Conservation (phyloP, 2,888 invertebrate genomes). For the Pyrocoelia pectoralis region DNA sequence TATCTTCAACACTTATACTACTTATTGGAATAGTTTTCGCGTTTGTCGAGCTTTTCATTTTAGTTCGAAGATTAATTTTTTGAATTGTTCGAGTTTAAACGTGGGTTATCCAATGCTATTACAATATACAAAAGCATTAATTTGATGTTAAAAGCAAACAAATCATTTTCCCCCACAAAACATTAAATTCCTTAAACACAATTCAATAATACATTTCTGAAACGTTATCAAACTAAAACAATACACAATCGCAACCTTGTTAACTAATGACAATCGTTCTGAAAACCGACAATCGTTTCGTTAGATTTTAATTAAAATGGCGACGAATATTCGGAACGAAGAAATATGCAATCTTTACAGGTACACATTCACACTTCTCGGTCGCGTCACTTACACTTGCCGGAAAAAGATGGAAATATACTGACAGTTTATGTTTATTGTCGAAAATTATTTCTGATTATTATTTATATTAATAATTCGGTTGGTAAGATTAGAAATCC, state of each 20-base stretch:
- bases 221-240: slow-evolving; percentile 50
- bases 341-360: slow-evolving; percentile 35
- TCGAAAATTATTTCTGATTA: slow-evolving; percentile 36
- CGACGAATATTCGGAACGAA: slow-evolving; percentile 37
- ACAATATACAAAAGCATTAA: slow-evolving; percentile 23
- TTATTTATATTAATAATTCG: slow-evolving; percentile 46
- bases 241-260: slow-evolving; percentile 51
- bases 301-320: slow-evolving; percentile 52
- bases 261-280: slow-evolving; percentile 50
- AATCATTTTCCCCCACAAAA: slow-evolving; percentile 18
- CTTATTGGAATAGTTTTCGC: too few species aligned
- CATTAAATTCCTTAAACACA: slow-evolving; percentile 29
- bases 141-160: slow-evolving; percentile 26
- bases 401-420: slow-evolving; percentile 12
- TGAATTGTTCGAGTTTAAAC: not conserved
- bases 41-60: not conserved
- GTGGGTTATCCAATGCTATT: slow-evolving; percentile 15
- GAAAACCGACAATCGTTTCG: slow-evolving; percentile 48
- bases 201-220: slow-evolving; percentile 35
- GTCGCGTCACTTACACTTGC: not conserved
- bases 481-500: slow-evolving; percentile 45
- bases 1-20: too few species aligned
- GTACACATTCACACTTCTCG: slow-evolving; percentile 5
- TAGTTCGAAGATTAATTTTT: slow-evolving; percentile 9
- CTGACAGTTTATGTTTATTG: slow-evolving; percentile 1